Conservation (phyloP, 2,113 vertebrate species). For the Corvus hawaiiensis region DNA sequence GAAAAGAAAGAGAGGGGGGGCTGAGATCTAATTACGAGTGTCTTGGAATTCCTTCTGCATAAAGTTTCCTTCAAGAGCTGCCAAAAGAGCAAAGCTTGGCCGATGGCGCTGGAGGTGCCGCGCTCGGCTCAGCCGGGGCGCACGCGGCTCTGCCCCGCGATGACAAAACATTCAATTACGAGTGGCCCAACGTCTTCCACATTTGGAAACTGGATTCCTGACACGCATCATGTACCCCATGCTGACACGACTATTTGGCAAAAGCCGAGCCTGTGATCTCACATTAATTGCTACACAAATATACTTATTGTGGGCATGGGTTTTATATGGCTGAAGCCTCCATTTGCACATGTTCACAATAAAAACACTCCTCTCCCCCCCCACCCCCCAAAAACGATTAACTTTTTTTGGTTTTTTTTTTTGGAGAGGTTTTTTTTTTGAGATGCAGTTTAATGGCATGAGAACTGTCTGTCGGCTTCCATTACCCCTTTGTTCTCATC, state of each 20-base stretch:
- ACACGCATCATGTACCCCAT: slow-evolving; percentile 47
- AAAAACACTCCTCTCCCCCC: slow-evolving; percentile 29
- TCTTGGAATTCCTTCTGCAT: slow-evolving; percentile 61
- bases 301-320: slow-evolving; percentile 58
- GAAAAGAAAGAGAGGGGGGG: not conserved
- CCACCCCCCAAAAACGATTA: not conserved
- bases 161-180: slow-evolving; percentile 63
- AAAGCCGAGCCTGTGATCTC: slow-evolving; percentile 65
- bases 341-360: slow-evolving; percentile 71
- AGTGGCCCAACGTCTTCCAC: not conserved
- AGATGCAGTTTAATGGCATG: slow-evolving; percentile 59
- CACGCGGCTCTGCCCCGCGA: not conserved
- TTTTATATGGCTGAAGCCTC: slow-evolving; percentile 34
- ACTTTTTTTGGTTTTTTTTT: not conserved
- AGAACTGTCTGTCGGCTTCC: slow-evolving; percentile 48
- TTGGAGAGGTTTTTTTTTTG: not conserved
- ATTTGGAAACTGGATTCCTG: slow-evolving; percentile 50
- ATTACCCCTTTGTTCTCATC: slow-evolving; percentile 55
- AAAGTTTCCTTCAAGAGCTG: slow-evolving; percentile 68
- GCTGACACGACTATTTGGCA: slow-evolving; percentile 59
- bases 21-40: slow-evolving; percentile 63
- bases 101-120: slow-evolving; percentile 49
- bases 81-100: slow-evolving; percentile 51
- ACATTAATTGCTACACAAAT: slow-evolving; percentile 68
- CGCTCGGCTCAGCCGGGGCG: not conserved